Conservation (phyloP, 2,113 vertebrate genomes). For the Psilopsiagon aymara region DNA sequence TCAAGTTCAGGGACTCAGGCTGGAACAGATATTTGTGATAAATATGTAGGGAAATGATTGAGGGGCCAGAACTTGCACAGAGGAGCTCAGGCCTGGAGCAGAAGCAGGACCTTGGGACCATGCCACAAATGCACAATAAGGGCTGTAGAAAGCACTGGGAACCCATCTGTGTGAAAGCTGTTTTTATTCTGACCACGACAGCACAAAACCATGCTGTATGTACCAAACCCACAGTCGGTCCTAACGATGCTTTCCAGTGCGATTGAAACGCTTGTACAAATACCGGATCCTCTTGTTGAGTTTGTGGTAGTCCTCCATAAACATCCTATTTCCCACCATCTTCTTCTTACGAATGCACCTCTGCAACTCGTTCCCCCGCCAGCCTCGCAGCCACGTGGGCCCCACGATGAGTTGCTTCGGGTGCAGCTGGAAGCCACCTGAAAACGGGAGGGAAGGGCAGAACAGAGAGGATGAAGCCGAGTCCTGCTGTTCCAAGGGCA, state of each 20-base stretch:
- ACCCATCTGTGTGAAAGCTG: not conserved
- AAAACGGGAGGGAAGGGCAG: not conserved
- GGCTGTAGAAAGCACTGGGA: not conserved
- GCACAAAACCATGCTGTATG: rapidly evolving
- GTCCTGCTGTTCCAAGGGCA: not conserved
- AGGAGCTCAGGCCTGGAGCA: not conserved
- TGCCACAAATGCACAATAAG: rapidly evolving
- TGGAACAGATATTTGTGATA: not conserved
- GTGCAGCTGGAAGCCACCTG: slow-evolving; percentile 90
- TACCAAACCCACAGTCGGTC: rapidly evolving
- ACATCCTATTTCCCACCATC: slow-evolving; percentile 91
- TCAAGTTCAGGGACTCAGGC: not conserved
- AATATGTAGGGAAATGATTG: not conserved
- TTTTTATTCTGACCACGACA: not conserved
- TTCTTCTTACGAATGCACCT: slow-evolving; percentile 87
- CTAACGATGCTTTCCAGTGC: slow-evolving; percentile 86
- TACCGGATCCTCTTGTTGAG: slow-evolving; percentile 89
- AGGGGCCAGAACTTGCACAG: not conserved
- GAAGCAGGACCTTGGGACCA: not conserved
- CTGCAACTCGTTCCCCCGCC: slow-evolving; percentile 90
- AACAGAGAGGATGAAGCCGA: not conserved
- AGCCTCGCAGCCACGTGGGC: slow-evolving; percentile 89
- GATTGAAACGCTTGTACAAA: slow-evolving; percentile 90
- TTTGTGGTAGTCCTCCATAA: slow-evolving; percentile 82
- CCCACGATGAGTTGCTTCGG: slow-evolving; percentile 86